Percentiles rank a stretch among this genome's conserved stretches.
Evolutionary conservation across 2,888 invertebrate species (phyloP).

Genomic region (Drosophila nigritarsus): DNA sequence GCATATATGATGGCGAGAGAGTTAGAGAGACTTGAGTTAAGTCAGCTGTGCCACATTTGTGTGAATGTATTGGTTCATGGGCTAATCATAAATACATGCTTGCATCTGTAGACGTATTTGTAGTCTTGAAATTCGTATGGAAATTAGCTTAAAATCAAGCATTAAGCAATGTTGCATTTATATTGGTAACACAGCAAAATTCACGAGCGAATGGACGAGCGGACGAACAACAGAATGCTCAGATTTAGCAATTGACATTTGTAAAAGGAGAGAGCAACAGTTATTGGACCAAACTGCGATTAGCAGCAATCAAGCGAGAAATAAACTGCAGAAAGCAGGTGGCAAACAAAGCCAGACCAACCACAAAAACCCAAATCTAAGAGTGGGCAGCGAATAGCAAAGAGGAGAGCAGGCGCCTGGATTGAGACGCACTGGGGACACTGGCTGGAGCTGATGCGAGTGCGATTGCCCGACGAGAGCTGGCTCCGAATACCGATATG

Average conservation of each 20-base stretch:
- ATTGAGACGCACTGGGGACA: slow-evolving; percentile 31
- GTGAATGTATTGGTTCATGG: slow-evolving; percentile 20
- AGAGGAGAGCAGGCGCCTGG: slow-evolving; percentile 9
- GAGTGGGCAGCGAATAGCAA: slow-evolving; percentile 19
- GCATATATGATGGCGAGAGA: background rate
- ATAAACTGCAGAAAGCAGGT: slow-evolving; percentile 32
- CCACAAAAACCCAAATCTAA: background rate
- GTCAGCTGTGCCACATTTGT: slow-evolving; percentile 32
- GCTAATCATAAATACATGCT: slow-evolving; percentile 21
- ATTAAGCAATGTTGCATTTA: slow-evolving; percentile 47
- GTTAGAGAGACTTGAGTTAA: background rate
- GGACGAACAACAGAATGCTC: slow-evolving; percentile 50
- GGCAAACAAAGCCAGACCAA: background rate
- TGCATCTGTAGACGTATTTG: slow-evolving; percentile 3
- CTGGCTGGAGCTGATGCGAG: slow-evolving; percentile 39
- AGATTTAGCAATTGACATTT: slow-evolving; percentile 55
- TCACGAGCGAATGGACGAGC: slow-evolving; percentile 13
- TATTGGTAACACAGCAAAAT: slow-evolving; percentile 29
- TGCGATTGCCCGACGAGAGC: slow-evolving; percentile 37
- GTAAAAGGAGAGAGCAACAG: slow-evolving; percentile 22
- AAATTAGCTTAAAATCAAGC: slow-evolving; percentile 39
- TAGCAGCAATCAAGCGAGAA: slow-evolving; percentile 34
- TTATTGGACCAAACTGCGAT: slow-evolving; percentile 12
- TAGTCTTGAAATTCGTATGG: slow-evolving; percentile 38
- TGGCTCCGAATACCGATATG: slow-evolving; percentile 45